Evolutionary conservation across 2,888 invertebrate species (phyloP).

Genomic region (Callyntrura sp.): DNA sequence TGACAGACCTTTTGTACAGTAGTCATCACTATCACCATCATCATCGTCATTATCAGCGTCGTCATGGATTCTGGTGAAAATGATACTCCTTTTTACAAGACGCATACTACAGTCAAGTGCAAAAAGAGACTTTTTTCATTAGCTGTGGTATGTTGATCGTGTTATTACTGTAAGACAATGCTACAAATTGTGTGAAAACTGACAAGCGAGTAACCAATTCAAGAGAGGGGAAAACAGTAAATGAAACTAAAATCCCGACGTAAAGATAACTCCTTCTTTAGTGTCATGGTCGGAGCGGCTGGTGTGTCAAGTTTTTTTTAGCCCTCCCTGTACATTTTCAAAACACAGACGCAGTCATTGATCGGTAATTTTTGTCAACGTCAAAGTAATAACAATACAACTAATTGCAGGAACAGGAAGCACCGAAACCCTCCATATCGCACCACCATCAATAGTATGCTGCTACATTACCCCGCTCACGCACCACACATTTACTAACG

Average conservation of each 20-base stretch:
- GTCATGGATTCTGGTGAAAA: conserved; percentile 6
- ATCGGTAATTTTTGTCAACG: neutral
- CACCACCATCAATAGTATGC: neutral
- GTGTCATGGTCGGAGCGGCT: too few species aligned
- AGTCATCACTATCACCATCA: neutral
- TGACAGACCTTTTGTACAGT: neutral
- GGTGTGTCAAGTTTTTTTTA: too few species aligned
- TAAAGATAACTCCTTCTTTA: neutral
- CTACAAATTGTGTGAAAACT: neutral
- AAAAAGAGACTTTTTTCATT: neutral
- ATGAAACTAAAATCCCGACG: neutral
- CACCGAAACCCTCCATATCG: neutral
- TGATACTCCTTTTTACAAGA: neutral
- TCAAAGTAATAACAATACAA: neutral
- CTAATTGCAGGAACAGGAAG: neutral
- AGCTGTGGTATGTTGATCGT: neutral
- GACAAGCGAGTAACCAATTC: neutral
- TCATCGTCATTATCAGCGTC: neutral
- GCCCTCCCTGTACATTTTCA: too few species aligned
- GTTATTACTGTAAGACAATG: neutral
- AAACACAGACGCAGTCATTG: neutral
- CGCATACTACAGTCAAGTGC: neutral
- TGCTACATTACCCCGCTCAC: neutral
- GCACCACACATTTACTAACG: too few species aligned
- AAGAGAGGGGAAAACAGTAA: neutral